These are phyloP conservation scores for Syrphus vitripennis DNA, from an alignment of 2,888 invertebrate species.

Conservation along the genomic window DNA sequence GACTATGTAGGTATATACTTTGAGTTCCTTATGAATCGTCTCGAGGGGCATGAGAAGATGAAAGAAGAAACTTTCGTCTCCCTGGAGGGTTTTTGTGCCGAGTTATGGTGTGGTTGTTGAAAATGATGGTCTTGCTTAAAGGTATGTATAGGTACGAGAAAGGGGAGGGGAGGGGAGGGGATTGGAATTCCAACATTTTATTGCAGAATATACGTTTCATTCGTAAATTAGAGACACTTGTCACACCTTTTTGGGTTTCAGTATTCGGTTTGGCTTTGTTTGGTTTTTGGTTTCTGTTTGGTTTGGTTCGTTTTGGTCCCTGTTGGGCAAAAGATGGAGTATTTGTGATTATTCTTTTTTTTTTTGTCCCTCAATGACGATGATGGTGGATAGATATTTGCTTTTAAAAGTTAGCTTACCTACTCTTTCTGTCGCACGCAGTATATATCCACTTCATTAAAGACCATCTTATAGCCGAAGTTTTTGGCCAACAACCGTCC, in stretches of 20 bases:
- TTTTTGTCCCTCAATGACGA: neutral
- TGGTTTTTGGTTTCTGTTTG: slow-evolving; percentile 32
- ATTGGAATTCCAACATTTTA: slow-evolving; percentile 13
- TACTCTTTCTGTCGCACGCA: neutral
- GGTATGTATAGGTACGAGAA: neutral
- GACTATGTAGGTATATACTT: neutral
- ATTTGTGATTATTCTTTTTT: slow-evolving; percentile 10
- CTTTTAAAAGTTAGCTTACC: neutral
- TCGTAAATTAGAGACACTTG: slow-evolving; percentile 65
- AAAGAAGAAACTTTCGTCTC: neutral
- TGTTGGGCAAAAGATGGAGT: neutral
- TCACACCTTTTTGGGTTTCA: slow-evolving; percentile 57
- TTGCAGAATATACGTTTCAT: slow-evolving; percentile 56
- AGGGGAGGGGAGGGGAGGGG: no score
- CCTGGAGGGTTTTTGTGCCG: neutral
- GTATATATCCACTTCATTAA: slow-evolving; percentile 61
- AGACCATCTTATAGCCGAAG: slow-evolving; percentile 47
- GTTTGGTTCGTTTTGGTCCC: slow-evolving; percentile 10
- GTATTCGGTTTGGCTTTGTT: slow-evolving; percentile 22
- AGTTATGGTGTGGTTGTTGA: neutral
- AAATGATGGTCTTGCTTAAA: neutral
- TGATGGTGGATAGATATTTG: neutral
- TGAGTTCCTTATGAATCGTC: no score
- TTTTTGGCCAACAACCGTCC: slow-evolving; percentile 24
- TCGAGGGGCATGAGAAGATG: neutral